Evolutionary conservation across 1,140 invertebrate genomes (phyloP), one percentile per base, ranked within the genome.

Genomic region (Spodoptera litura): DNA sequence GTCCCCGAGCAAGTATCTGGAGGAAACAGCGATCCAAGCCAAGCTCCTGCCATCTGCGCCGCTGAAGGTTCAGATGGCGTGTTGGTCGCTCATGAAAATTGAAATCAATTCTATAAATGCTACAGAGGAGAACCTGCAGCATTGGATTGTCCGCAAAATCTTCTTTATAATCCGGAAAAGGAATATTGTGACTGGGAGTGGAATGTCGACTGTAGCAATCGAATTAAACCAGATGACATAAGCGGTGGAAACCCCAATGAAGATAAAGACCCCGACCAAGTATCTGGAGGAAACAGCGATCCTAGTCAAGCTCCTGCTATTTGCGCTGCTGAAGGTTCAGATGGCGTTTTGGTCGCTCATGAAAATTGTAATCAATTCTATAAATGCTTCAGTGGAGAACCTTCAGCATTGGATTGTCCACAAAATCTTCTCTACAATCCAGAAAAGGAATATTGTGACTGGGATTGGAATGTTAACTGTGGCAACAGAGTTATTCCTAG

Each of bases 401-500:
- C 20, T 20, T 0, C 20, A 20, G 20, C 20, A 20, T 20, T 20
- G 20, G 20, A 20, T 20, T 20, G 20, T 20, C 20, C 20, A 1
- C 20, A 20, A 20, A 20, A 20, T 20, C 20, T 20, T 20, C 20
- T 20, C 20, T 20, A 20, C 1, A 20, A 20, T 20, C 20, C 20
- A 20, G 20, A 20, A 20, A 20, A 1, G 20, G 20, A 20, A 20
- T 20, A 20, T 20, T 20, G 20, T 20, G 20, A 20, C 20, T 20
- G 20, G 20, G 20, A 96, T 55, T 79, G 94, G 71, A 89, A 94
- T 83, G 95, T 97, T 3, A 12, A 81, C 38, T 83, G 82, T 52
- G 51, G 51, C 11, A 56, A 35, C 38, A 44, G 38, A 44, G 9
- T 44, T 44, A 44, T 0, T 9, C 38, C 31, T 31, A 31, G 31